Conservation (phyloP, 2,888 invertebrate genomes). For the Matsumyia berberina region DNA sequence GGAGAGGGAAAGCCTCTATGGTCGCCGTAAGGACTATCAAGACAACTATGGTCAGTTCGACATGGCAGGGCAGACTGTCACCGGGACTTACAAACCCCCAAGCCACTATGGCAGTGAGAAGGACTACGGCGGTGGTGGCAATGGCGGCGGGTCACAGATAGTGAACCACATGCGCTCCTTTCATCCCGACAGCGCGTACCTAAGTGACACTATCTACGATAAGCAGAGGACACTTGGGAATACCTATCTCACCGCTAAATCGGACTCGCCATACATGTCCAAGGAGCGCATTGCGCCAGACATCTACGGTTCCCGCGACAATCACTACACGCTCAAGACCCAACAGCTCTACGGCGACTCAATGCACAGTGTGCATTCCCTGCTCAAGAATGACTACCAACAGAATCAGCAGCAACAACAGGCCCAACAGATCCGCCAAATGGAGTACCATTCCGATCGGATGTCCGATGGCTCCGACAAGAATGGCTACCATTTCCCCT, state of each 20-base stretch:
- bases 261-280: slow-evolving; percentile 83
- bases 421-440: slow-evolving; percentile 80
- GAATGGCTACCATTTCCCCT: slow-evolving; percentile 93
- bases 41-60: slow-evolving; percentile 83
- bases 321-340: slow-evolving; percentile 82
- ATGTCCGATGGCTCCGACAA: slow-evolving; percentile 90
- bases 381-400: slow-evolving; percentile 83
- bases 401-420: slow-evolving; percentile 84
- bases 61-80: slow-evolving; percentile 75
- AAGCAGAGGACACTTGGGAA: slow-evolving; percentile 82
- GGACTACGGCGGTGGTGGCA: slow-evolving; percentile 80
- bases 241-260: slow-evolving; percentile 81
- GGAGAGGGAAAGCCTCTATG: slow-evolving; percentile 81
- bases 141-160: slow-evolving; percentile 81
- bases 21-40: slow-evolving; percentile 82
- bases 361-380: slow-evolving; percentile 83
- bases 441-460: slow-evolving; percentile 85
- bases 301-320: slow-evolving; percentile 83
- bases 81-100: slow-evolving; percentile 81
- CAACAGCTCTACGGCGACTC: slow-evolving; percentile 82
- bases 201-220: slow-evolving; percentile 83
- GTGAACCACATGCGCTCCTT: slow-evolving; percentile 83
- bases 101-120: slow-evolving; percentile 84
- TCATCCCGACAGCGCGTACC: slow-evolving; percentile 82
- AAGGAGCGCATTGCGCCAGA: slow-evolving; percentile 84